phyloP scores from a whole-genome alignment of 2,113 vertebrate genomes.

The Chunga burmeisteri region DNA sequence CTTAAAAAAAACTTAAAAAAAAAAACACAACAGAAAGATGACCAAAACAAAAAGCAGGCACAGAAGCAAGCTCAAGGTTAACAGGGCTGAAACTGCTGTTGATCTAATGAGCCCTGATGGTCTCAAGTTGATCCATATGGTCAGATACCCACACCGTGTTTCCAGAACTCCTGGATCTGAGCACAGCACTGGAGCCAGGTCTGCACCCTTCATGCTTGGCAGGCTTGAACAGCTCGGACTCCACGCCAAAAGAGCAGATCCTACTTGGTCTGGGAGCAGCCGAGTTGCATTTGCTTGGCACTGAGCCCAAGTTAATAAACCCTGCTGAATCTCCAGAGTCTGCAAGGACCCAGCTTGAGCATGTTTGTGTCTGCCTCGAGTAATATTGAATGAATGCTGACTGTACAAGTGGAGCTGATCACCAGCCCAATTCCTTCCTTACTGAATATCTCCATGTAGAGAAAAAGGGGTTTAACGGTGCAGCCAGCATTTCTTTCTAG shows the following conservation, averaged over 20 bases:
- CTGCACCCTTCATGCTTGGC: not conserved
- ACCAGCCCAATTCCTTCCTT: not conserved
- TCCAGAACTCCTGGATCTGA: not conserved
- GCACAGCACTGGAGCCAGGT: accelerated
- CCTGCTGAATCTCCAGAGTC: not conserved
- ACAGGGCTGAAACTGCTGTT: not conserved
- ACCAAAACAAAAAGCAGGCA: not conserved
- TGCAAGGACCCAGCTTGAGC: not conserved
- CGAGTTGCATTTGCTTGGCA: not conserved
- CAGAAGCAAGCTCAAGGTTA: not conserved
- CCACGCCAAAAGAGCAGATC: not conserved
- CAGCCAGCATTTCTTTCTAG: not conserved
- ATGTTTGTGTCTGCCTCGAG: not conserved
- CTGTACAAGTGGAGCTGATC: not conserved
- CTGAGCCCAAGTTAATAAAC: not conserved
- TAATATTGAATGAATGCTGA: not conserved
- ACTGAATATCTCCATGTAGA: not conserved
- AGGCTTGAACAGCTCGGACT: not conserved
- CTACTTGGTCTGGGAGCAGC: not conserved
- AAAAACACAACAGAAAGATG: not conserved
- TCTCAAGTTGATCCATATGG: not conserved
- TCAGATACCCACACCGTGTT: accelerated
- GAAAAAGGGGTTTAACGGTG: not conserved
- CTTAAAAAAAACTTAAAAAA: not conserved
- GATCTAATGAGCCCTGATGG: not conserved